Evolutionary conservation across 2,888 invertebrate species (phyloP).

Genomic region (Ctena decussata): DNA sequence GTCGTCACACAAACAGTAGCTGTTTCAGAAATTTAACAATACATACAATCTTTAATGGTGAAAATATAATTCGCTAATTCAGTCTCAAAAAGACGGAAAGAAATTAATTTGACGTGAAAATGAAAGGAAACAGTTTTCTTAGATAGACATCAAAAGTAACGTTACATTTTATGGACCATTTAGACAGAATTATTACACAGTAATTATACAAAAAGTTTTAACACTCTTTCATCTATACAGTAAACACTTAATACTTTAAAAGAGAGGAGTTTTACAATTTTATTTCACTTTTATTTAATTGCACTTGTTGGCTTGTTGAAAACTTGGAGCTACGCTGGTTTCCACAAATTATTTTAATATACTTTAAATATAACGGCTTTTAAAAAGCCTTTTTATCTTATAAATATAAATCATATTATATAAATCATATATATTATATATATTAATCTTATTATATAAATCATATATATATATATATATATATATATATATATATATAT

Average conservation of each 20-base stretch:
- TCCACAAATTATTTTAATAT: background rate
- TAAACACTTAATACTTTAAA: background rate
- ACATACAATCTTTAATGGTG: background rate
- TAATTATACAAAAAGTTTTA: background rate
- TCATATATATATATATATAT: too few species aligned
- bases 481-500: too few species aligned
- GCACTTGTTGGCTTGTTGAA: slow-evolving; percentile 8
- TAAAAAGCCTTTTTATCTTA: background rate
- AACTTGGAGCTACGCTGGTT: background rate
- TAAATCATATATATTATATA: too few species aligned
- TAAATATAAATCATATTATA: too few species aligned
- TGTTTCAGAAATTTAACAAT: background rate
- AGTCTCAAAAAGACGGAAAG: background rate
- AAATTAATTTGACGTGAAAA: slow-evolving; percentile 6
- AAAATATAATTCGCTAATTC: background rate
- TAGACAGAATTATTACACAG: background rate
- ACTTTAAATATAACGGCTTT: background rate
- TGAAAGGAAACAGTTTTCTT: background rate
- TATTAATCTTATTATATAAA: too few species aligned
- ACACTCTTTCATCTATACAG: background rate
- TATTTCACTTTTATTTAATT: slow-evolving; percentile 9
- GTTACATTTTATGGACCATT: background rate
- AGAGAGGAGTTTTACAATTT: background rate
- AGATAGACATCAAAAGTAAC: background rate
- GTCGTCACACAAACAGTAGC: background rate